Evolutionary conservation across 2,888 invertebrate species (phyloP).

Genomic region (Hermodice carunculata): DNA sequence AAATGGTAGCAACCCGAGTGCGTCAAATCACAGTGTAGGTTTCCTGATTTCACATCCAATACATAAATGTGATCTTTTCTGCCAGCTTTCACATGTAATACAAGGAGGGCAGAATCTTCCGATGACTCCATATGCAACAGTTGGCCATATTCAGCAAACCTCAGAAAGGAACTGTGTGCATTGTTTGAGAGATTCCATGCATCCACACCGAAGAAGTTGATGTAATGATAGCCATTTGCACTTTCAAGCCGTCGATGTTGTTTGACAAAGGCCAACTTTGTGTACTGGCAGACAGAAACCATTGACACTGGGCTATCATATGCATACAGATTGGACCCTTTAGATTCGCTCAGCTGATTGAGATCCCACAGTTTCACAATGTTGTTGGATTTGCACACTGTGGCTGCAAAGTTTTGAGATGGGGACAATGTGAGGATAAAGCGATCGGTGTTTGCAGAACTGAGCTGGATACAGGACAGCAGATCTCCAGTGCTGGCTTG

Average conservation of each 20-base stretch:
- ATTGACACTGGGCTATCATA: constrained; percentile 41
- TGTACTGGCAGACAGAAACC: constrained; percentile 23
- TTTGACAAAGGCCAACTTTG: constrained; percentile 38
- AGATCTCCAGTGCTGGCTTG: constrained; percentile 3
- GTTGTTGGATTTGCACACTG: constrained; percentile 37
- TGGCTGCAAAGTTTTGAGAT: constrained; percentile 32
- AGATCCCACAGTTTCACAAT: constrained; percentile 45
- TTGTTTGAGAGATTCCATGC: constrained; percentile 44
- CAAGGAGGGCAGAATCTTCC: constrained; percentile 27
- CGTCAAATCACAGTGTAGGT: constrained; percentile 1
- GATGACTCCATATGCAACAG: constrained; percentile 39
- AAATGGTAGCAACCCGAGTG: constrained; percentile 5
- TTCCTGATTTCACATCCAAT: neutral
- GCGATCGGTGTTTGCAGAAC: constrained; percentile 15
- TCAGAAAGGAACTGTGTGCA: constrained; percentile 25
- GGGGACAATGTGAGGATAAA: constrained; percentile 33
- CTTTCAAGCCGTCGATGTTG: constrained; percentile 35
- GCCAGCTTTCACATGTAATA: constrained; percentile 30
- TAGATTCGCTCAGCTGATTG: constrained; percentile 23
- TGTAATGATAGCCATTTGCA: constrained; percentile 47
- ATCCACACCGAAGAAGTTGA: constrained; percentile 53
- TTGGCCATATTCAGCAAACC: constrained; percentile 41
- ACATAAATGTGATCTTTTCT: constrained; percentile 29
- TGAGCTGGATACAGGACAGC: constrained; percentile 7
- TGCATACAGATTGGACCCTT: constrained; percentile 4